Conservation (phyloP, 2,888 invertebrate genomes). For the Drosophila fulvimacula region DNA sequence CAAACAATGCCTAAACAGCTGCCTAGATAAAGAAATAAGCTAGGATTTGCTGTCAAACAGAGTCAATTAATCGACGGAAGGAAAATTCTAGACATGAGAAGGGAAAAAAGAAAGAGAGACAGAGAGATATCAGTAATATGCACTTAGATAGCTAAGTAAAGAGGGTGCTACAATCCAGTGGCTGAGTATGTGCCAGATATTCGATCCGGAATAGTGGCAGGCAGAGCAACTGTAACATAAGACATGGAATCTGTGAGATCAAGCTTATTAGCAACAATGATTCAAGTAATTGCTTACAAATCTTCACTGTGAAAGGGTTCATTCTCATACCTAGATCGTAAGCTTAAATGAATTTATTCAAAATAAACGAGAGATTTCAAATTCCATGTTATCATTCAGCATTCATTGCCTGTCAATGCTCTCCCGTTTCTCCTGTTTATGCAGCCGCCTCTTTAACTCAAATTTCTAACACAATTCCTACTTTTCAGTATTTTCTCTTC, state of each 20-base stretch:
- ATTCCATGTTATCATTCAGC: no score
- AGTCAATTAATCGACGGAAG: constrained; percentile 19
- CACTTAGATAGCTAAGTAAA: background rate
- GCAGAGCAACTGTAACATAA: background rate
- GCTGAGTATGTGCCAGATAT: background rate
- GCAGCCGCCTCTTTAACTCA: no score
- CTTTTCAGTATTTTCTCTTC: no score
- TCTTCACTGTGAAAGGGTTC: background rate
- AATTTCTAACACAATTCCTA: no score
- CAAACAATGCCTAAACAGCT: constrained; percentile 3
- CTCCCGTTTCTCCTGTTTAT: no score
- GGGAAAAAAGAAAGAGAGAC: no score
- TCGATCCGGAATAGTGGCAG: background rate
- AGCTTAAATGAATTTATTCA: background rate
- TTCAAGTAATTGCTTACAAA: background rate
- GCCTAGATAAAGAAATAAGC: constrained; percentile 22
- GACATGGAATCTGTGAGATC: background rate
- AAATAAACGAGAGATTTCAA: background rate
- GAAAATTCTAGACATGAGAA: background rate
- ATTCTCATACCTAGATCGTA: background rate
- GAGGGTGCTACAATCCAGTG: background rate
- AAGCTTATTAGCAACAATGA: background rate
- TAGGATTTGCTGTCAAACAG: constrained; percentile 43
- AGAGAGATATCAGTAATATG: background rate
- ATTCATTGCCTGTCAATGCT: no score